A percentile compares a stretch with the other conserved stretches of the same genome.
Evolutionary conservation across 1,140 invertebrate species (phyloP).

Genomic region (Eulimnadia texana): DNA sequence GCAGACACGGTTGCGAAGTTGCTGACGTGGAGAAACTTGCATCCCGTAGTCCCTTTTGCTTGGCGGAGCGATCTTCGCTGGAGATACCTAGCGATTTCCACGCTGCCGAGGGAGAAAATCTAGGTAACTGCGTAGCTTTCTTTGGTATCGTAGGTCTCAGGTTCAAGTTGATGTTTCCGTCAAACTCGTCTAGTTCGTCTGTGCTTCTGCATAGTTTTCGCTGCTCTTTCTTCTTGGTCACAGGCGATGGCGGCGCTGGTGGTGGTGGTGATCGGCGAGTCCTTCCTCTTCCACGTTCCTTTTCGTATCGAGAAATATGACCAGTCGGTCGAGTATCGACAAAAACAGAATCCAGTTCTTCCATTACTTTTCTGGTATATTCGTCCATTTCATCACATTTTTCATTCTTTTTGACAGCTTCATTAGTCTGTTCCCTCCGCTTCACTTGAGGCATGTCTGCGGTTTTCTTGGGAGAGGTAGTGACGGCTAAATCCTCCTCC

Average conservation of each 20-base stretch:
- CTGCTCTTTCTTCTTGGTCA: not conserved
- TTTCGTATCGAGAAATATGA: not conserved
- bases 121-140: slow-evolving; percentile 51
- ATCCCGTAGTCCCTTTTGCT: not conserved
- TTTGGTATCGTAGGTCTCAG: slow-evolving; percentile 60
- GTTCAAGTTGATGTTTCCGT: slow-evolving; percentile 45
- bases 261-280: not conserved
- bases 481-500: slow-evolving; percentile 2
- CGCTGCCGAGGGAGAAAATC: slow-evolving; percentile 65
- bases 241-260: not conserved
- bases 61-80: not conserved
- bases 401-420: not conserved
- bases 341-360: slow-evolving; percentile 10
- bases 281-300: not conserved
- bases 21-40: not conserved
- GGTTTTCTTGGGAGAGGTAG: not conserved
- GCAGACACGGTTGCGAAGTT: not conserved
- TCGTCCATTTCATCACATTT: not conserved
- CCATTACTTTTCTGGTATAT: slow-evolving; percentile 1
- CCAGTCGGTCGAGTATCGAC: not conserved
- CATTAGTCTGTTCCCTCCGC: too few species aligned
- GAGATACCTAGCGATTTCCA: slow-evolving; percentile 47
- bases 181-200: slow-evolving; percentile 15
- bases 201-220: not conserved
- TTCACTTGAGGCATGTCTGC: not conserved